A percentile compares a stretch with the other conserved stretches of the same genome.
Evolutionary conservation across 1,140 invertebrate species (phyloP).

Genomic region (Musca domestica): DNA sequence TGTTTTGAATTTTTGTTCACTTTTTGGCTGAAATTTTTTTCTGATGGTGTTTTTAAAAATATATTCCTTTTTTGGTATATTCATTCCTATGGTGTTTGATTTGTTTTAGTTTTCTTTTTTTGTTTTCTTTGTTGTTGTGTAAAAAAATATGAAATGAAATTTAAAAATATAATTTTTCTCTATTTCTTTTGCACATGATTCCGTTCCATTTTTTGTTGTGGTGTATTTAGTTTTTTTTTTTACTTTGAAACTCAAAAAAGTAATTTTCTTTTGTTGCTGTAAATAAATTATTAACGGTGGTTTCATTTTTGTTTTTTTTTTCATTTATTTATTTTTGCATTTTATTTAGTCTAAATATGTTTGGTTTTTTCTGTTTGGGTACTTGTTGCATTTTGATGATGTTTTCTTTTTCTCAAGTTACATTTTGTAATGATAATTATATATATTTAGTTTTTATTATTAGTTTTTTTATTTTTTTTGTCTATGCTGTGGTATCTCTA

Average conservation of each 20-base stretch:
- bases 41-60: no score
- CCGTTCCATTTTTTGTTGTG: not conserved
- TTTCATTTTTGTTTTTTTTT: conserved; percentile 15
- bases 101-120: not conserved
- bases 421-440: no score
- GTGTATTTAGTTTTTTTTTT: not conserved
- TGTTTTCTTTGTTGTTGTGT: not conserved
- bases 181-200: not conserved
- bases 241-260: not conserved
- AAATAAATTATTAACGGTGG: conserved; percentile 21
- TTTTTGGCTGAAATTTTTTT: no score
- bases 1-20: no score
- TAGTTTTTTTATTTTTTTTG: not conserved
- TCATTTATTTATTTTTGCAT: not conserved
- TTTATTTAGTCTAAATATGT: not conserved
- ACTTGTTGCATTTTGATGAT: not conserved
- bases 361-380: not conserved
- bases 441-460: not conserved
- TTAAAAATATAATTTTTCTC: no score
- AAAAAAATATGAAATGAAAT: no score
- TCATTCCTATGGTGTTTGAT: no score
- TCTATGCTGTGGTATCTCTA: not conserved
- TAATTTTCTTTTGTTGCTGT: conserved; percentile 1
- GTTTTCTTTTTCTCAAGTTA: no score
- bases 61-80: no score